Evolutionary conservation across 30 jellyfish, hydroid and myxozoan species (phyloP).

Genomic region (Nemopilema nomurai): DNA sequence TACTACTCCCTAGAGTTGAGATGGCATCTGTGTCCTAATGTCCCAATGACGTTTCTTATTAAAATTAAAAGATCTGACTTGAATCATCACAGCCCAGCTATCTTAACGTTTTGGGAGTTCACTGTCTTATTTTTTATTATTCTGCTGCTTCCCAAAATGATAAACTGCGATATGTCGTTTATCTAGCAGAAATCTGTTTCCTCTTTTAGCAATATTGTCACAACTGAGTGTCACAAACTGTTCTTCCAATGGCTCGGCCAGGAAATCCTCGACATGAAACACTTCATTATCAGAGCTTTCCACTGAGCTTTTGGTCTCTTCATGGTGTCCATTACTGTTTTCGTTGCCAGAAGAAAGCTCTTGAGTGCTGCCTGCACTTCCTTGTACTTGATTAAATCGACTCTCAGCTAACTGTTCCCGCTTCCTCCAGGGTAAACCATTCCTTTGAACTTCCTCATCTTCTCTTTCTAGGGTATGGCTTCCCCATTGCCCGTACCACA

Average conservation of each 20-base stretch:
- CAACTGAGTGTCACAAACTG: constrained; percentile 46
- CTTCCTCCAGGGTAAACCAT: background rate
- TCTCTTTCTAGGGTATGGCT: background rate
- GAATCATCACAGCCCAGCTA: too few relatives aligned
- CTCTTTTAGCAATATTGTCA: constrained; percentile 19
- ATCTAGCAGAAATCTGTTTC: background rate
- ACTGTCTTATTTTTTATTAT: too few relatives aligned
- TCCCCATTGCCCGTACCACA: constrained; percentile 38
- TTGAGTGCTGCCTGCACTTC: background rate
- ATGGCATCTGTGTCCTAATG: too few relatives aligned
- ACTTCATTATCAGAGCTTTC: background rate
- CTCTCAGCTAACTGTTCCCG: background rate
- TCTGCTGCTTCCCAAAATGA: background rate
- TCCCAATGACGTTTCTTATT: too few relatives aligned
- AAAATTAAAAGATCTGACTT: too few relatives aligned
- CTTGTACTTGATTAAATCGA: background rate
- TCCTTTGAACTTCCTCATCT: background rate
- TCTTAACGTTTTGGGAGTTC: too few relatives aligned
- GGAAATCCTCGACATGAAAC: constrained; percentile 3
- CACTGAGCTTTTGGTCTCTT: background rate
- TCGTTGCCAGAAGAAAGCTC: constrained; percentile 7
- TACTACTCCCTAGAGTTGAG: too few relatives aligned
- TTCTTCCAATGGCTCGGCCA: constrained; percentile 9
- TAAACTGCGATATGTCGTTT: constrained; percentile 6
- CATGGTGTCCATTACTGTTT: background rate